phyloP scores from a whole-genome alignment of 2,113 vertebrate species.

The Axis porcinus region DNA sequence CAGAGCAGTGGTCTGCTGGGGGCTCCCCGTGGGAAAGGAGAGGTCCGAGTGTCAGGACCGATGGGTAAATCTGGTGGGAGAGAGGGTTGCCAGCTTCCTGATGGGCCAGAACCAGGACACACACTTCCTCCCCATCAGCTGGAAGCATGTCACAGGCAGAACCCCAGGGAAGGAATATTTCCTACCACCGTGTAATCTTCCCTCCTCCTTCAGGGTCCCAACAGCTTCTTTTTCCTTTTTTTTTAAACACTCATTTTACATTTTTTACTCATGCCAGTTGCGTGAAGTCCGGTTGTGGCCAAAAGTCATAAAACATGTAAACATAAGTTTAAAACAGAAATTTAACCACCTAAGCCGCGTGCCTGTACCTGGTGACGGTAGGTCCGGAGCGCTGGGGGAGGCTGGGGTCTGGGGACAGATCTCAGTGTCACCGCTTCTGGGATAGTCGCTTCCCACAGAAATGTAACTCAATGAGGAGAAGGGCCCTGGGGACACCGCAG shows the following conservation, averaged over 20 bases:
- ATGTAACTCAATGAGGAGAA: too few relatives aligned
- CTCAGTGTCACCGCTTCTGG: fast-evolving
- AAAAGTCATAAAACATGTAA: background rate
- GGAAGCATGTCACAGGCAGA: conserved; percentile 41
- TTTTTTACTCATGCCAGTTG: conserved; percentile 28
- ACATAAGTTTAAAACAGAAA: background rate
- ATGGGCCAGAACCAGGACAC: background rate
- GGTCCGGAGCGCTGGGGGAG: too few relatives aligned
- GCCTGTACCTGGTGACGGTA: background rate
- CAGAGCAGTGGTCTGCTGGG: background rate
- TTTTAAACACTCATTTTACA: background rate
- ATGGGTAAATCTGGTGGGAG: background rate
- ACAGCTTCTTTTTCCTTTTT: background rate
- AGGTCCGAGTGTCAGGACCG: background rate
- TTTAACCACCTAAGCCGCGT: background rate
- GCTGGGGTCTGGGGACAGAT: fast-evolving
- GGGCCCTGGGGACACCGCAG: background rate
- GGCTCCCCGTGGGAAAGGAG: conserved; percentile 22
- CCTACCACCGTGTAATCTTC: background rate
- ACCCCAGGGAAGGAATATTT: background rate
- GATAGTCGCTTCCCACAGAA: fast-evolving
- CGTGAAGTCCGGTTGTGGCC: background rate
- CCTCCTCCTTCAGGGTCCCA: conserved; percentile 49
- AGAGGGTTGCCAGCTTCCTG: background rate
- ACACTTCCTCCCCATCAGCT: background rate